These are phyloP conservation scores for Melangyna quadrimaculata DNA, from an alignment of 2,888 invertebrate species.

Conservation along the genomic window DNA sequence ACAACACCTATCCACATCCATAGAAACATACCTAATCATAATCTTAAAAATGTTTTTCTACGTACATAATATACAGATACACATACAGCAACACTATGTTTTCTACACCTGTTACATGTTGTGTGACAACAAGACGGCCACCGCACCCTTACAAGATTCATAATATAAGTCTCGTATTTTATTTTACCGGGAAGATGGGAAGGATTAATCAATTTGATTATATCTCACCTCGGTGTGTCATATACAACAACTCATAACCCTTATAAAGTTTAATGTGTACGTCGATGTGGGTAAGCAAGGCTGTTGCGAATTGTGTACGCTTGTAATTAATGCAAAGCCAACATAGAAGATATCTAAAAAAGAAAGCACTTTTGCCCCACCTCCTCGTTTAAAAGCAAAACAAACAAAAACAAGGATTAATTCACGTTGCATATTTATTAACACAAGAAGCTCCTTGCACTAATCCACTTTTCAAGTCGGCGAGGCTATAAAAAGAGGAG, in stretches of 20 bases:
- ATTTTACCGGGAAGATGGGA: slow-evolving; percentile 51
- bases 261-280: not conserved
- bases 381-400: not conserved
- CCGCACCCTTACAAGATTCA: slow-evolving; percentile 37
- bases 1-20: not conserved
- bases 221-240: slow-evolving; percentile 60
- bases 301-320: slow-evolving; percentile 3
- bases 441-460: slow-evolving; percentile 17
- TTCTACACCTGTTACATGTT: slow-evolving; percentile 65
- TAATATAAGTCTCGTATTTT: slow-evolving; percentile 57
- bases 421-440: slow-evolving; percentile 40
- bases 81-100: slow-evolving; percentile 22
- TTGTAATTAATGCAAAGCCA: slow-evolving; percentile 52
- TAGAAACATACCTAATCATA: not conserved
- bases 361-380: not conserved
- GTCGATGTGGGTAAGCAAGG: not conserved
- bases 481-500: slow-evolving; percentile 40
- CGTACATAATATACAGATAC: too few relatives aligned
- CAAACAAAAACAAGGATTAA: slow-evolving; percentile 26
- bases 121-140: slow-evolving; percentile 23
- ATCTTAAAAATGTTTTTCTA: slow-evolving; percentile 3
- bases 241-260: too few relatives aligned
- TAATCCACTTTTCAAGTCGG: not conserved
- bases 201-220: slow-evolving; percentile 69
- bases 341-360: slow-evolving; percentile 8